Evolutionary conservation across 2,797 vertebrate genomes (phyloP), one percentile per base, ranked within the genome.

Genomic region (Chloroceryle inda): DNA sequence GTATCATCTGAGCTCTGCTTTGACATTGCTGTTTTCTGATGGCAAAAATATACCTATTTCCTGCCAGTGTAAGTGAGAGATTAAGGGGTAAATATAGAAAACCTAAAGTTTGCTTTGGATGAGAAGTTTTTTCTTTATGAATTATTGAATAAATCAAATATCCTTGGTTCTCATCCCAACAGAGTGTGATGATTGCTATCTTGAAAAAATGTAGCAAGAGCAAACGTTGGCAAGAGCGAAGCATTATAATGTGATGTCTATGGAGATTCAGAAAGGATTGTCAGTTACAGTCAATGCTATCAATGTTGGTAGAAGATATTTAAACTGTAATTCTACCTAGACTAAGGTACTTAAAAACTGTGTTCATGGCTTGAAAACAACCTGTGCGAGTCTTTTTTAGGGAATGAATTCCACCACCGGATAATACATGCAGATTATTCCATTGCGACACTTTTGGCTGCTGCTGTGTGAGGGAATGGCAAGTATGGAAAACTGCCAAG

Each of bases 111-210:
- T 97, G 92, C 94, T 96, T 96, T 97, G 96, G 94, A 96, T 95
- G 88, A 95, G 94, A 97, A 95, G 92, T 97, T 97, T 96, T 96
- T 94, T 94, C 94, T 96, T 96, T 94, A 96, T 97, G 96, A 97
- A 96, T 97, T 94, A 97, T 96, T 96, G 96, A 96, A 97, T 94
- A 96, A 96, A 96, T 97, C 96, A 97, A 92, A 94, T 95, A 96
- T 96, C 95, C 71, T 96, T 97, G 96, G 96, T 95, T 96, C 96
- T 91, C 89, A 90, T 96, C 96, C 92, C 96, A 96, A 94, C 85
- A 94, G 95, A 96, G 92, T 96, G 96, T 95, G 96, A 97, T 97
- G 95, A 95, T 92, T 89, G 91, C 96, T 96, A 94, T 77, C 82
- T 97, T 91, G 92, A 91, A 96, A 96, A 96, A 96, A 95, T 80